Base-by-base conservation (phyloP, 2,113 vertebrate genomes). In the Corythornis madagascariensis region DNA sequence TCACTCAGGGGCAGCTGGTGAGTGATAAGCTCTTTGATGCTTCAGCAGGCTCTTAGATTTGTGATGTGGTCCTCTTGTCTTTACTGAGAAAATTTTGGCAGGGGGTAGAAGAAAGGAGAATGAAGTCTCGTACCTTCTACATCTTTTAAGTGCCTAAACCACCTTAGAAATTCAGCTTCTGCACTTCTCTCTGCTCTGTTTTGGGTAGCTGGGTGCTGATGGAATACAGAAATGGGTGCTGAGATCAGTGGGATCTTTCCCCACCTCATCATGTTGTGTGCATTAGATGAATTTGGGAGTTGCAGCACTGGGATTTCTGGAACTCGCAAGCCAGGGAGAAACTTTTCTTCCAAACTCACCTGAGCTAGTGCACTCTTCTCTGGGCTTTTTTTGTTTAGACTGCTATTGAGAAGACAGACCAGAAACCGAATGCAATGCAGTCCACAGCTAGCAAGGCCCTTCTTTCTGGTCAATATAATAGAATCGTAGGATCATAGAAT, bases 1-100 rank as follows among this genome's bases (percentile, higher is more conserved):
- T 99, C 97, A 99, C 99, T 43, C 99, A 99, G 97, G 98, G 99
- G 19, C 99, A 99, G 97, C 97, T 99, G 98, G 99, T 99, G 96
- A 98, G 99, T 97, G 43, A 40, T 26, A 6, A 11, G 7, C 38
- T 84, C 74, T 45, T 80, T 17, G 20, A 47, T 28, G 42, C 55
- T 50, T 92, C 83, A 86, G 48, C 66, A 57, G 28, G 45, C 48
- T 90, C 38, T 88, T 67, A 31, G 15, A 5, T 45, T 76, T 0
- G 0, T 64, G 21, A 10, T n/a, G 50, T 69, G 22, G 8, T 59
- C 42, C 52, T 75, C 31, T 88, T 57, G 25, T 60, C 67, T 61
- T 64, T 43, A 67, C 31, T 0, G 1, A 61, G 57, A 79, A 74
- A n/a, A 38, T 48, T 24, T 53, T 82, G 66, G 17, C 12, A 28